Conservation (phyloP, 2,797 vertebrate species). For the Arctocebus calabarensis region DNA sequence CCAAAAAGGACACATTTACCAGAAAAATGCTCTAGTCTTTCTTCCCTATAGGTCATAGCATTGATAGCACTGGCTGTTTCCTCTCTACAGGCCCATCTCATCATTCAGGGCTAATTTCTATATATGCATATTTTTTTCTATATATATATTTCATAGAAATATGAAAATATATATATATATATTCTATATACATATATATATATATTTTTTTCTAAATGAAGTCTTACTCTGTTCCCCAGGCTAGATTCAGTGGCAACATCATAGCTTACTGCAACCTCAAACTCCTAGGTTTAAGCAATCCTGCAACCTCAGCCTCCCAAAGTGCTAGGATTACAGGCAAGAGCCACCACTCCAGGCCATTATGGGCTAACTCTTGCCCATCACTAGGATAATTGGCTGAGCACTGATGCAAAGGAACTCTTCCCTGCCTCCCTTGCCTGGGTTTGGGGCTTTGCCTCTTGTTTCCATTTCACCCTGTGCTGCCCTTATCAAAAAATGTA, state of each 20-base stretch:
- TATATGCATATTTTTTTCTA: no score
- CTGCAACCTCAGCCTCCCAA: not conserved
- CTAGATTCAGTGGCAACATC: not conserved
- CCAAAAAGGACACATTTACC: not conserved
- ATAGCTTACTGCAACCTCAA: no score
- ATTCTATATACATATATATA: no score
- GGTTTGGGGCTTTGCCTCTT: not conserved
- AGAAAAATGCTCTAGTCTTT: not conserved
- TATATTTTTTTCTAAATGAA: not conserved
- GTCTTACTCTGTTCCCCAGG: not conserved
- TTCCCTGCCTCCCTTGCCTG: not conserved
- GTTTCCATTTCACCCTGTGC: fast-evolving
- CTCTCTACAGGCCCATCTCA: not conserved
- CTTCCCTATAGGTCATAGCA: not conserved
- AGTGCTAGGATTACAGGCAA: not conserved
- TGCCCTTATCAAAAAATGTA: no score
- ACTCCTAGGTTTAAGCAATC: not conserved
- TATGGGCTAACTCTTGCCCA: not conserved
- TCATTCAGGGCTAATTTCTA: not conserved
- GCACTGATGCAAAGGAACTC: not conserved
- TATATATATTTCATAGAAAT: no score
- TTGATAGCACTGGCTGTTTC: not conserved
- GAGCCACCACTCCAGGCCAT: not conserved
- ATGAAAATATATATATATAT: no score
- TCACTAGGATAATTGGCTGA: not conserved